Conservation (phyloP, 2,113 vertebrate species). For the Sapayoa aenigma region DNA sequence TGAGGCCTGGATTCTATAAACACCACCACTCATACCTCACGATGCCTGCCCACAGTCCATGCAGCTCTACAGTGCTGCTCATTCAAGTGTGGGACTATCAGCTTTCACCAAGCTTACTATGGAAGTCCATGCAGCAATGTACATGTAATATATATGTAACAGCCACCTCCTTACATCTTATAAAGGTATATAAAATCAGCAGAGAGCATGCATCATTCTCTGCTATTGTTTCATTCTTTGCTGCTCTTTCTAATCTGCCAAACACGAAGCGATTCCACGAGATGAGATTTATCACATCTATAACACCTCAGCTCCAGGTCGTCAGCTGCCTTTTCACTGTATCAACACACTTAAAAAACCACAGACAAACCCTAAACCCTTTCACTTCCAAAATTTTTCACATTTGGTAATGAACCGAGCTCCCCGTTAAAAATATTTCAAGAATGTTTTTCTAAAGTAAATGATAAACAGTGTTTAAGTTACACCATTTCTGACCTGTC, state of each 20-base stretch:
- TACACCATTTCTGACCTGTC: background rate
- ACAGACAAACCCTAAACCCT: background rate
- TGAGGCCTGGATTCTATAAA: background rate
- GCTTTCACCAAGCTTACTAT: background rate
- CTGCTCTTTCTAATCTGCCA: background rate
- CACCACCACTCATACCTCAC: background rate
- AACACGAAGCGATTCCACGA: background rate
- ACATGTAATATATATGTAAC: background rate
- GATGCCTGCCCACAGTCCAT: background rate
- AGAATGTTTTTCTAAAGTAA: background rate
- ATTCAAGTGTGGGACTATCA: background rate
- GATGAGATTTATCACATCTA: background rate
- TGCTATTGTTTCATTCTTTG: background rate
- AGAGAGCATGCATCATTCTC: background rate
- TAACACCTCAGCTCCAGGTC: background rate
- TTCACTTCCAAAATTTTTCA: background rate
- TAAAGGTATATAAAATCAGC: background rate
- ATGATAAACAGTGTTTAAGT: background rate
- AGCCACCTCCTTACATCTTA: background rate
- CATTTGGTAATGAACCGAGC: background rate
- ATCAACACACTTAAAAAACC: background rate
- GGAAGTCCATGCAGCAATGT: background rate
- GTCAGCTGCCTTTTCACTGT: background rate
- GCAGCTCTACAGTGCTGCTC: background rate
- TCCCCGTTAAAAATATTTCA: background rate